Evolutionary conservation across 2,888 invertebrate species (phyloP).

Genomic region (Leuctra nigra): DNA sequence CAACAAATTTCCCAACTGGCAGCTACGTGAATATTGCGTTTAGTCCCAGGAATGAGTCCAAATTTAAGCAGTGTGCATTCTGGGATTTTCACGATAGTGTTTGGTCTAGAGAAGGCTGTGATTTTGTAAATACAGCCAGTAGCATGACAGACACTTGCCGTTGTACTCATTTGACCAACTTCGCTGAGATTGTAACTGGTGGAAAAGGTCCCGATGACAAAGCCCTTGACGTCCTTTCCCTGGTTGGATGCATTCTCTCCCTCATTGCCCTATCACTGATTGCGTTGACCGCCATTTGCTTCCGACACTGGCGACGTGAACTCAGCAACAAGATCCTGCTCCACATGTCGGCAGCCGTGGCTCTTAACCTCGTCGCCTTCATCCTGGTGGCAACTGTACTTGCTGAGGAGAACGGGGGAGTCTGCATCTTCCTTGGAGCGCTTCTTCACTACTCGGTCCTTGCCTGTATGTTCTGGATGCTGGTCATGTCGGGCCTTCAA

Average conservation of each 20-base stretch:
- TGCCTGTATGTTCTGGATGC: too few relatives aligned
- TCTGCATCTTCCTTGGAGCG: too few relatives aligned
- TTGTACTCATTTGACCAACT: conserved; percentile 54
- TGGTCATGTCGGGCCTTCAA: too few relatives aligned
- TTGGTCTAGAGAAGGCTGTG: conserved; percentile 32
- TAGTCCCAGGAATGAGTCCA: conserved; percentile 22
- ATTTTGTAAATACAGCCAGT: conserved; percentile 17
- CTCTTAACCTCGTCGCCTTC: too few relatives aligned
- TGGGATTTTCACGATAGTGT: conserved; percentile 46
- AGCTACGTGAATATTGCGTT: conserved; percentile 28
- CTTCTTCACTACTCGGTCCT: too few relatives aligned
- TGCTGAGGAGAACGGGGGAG: too few relatives aligned
- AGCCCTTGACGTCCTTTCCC: conserved; percentile 50
- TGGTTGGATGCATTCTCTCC: conserved; percentile 53
- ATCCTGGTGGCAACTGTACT: too few relatives aligned
- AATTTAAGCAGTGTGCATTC: conserved; percentile 43
- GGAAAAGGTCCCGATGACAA: conserved; percentile 33
- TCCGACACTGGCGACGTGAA: too few relatives aligned
- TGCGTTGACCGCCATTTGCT: too few relatives aligned
- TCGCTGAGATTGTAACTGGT: conserved; percentile 47
- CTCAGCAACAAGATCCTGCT: too few relatives aligned
- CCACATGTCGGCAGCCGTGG: too few relatives aligned
- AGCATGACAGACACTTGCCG: conserved; percentile 36
- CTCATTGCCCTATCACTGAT: conserved; percentile 52
- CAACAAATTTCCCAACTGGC: conserved; percentile 19